Evolutionary conservation across 1,140 invertebrate species (phyloP), one percentile per base, ranked within the genome.

Genomic region (Homalodisca vitripennis): DNA sequence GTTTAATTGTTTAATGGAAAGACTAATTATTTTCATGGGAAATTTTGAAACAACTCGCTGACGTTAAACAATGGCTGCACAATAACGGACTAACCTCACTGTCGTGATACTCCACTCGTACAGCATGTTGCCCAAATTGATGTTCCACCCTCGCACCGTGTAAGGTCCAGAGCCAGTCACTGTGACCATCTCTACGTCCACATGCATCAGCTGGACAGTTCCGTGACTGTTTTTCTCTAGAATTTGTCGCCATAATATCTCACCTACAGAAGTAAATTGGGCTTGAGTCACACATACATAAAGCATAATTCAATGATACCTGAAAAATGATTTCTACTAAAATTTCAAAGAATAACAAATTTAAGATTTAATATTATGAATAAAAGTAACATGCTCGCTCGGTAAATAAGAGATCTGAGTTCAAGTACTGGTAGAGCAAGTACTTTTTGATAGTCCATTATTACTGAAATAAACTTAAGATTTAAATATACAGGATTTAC

Each of bases 171-270:
- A 82, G 71, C 89, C 89, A 68, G 84, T 83, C 0, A 95, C 84
- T 0, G 90, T 89, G 22, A 92, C 81, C 62, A 91, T 82, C 73
- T 90, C 87, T 73, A 78, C 83, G 74, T 81, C 79, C 53, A 82
- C 79, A 72, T 89, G 77, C 73, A 88, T 75, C 74, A 87, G 80
- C 67, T 88, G 83, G 74, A 86, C 80, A 72, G 41, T 32, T 31
- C 75, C 81, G 32, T 85, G 76, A 27, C 84, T 80, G 72, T 82
- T 84, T 71, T 81, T 80, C 77, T 94, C 92, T 51, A 94, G 82
- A 30, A 94, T 82, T 80, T 92, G 87, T 66, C 93, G 84, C 91
- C 93, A 95, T 74, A 91, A 78, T 73, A 94, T 86, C 75, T 92
- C 86, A 66, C 90, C 88, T 89, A 71, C 60, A 69, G 70, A 55